Base-by-base conservation (phyloP, 2,113 vertebrate species). In the Rhabdornis inornatus region DNA sequence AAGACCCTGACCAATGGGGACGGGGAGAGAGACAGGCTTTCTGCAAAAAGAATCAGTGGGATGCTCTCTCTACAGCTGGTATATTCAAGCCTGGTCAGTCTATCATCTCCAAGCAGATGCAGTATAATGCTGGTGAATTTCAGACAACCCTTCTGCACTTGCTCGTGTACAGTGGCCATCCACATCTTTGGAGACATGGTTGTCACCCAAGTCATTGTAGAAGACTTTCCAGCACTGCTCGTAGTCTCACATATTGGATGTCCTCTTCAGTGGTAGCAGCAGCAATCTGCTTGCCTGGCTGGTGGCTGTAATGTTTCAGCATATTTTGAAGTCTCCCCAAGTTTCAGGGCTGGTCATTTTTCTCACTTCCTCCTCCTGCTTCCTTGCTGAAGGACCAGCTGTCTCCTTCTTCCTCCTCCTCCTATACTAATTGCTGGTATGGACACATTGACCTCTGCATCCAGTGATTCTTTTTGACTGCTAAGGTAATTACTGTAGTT, bases 311-410 rank as follows among this genome's bases (percentile, higher is more conserved):
- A 68, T 15, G 17, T 55, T 74, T 55, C 40, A 52, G 25, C 35
- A 31, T 64, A 64, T 74, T 69, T 68, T 6, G 1, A 85, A 64
- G 49, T 59, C 49, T 40, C 31, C 39, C 33, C 24, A 82, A 30
- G 33, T 30, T 86, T 79, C 1, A 0, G 25, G 25, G 53, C 35
- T 0, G 0, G 60, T 83, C 25, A 86, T 42, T 88, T 65, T 27
- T 85, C n/a, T 79, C 60, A 65, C 60, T 86, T 91, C 44, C 55
- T 89, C 40, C 22, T 78, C 31, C 40, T 65, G n/a, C 13, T 94
- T 33, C 50, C 33, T 78, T 65, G 35, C 28, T 55, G 50, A 82
- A 85, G 37, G 59, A 55, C 15, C 31, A 59, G 69, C 39, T 93
- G 86, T 52, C 47, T 19, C 15, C 14, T 77, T 81, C 17, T 21